These are phyloP conservation scores for Hypothenemus hampei DNA, from an alignment of 1,140 invertebrate genomes.

Conservation along the genomic window DNA sequence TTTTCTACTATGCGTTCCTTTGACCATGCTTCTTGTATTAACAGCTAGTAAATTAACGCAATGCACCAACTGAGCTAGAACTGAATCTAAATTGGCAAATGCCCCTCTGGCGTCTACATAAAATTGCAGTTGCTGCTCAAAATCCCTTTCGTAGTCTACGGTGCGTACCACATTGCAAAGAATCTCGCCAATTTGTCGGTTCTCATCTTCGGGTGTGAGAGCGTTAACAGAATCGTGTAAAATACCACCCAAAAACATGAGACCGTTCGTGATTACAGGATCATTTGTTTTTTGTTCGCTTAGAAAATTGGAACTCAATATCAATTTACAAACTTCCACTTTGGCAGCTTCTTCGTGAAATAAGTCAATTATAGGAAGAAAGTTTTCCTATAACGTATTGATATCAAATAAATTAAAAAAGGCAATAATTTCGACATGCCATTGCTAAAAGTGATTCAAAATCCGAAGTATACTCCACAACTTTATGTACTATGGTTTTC, in stretches of 20 bases:
- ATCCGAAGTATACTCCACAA: slow-evolving; percentile 67
- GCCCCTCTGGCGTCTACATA: slow-evolving; percentile 85
- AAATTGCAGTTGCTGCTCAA: slow-evolving; percentile 88
- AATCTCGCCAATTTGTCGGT: slow-evolving; percentile 73
- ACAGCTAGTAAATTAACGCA: slow-evolving; percentile 76
- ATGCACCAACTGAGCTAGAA: slow-evolving; percentile 77
- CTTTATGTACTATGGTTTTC: slow-evolving; percentile 70
- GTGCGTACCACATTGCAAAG: slow-evolving; percentile 75
- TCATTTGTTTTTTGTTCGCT: slow-evolving; percentile 57
- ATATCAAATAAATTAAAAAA: not conserved
- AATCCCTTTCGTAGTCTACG: slow-evolving; percentile 78
- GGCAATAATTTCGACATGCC: slow-evolving; percentile 52
- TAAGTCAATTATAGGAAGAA: slow-evolving; percentile 83
- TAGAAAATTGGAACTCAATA: slow-evolving; percentile 64
- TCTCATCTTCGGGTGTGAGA: slow-evolving; percentile 90
- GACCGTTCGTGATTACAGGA: slow-evolving; percentile 77
- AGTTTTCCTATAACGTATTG: slow-evolving; percentile 65
- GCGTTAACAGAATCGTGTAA: slow-evolving; percentile 92
- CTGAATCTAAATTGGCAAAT: slow-evolving; percentile 85
- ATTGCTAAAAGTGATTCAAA: slow-evolving; percentile 72
- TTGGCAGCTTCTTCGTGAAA: slow-evolving; percentile 79
- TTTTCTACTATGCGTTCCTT: slow-evolving; percentile 73
- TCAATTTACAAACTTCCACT: slow-evolving; percentile 78
- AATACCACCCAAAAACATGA: slow-evolving; percentile 81
- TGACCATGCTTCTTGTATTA: slow-evolving; percentile 66